Base-by-base conservation (phyloP, 2,888 invertebrate species). In the Drosophila borealis region DNA sequence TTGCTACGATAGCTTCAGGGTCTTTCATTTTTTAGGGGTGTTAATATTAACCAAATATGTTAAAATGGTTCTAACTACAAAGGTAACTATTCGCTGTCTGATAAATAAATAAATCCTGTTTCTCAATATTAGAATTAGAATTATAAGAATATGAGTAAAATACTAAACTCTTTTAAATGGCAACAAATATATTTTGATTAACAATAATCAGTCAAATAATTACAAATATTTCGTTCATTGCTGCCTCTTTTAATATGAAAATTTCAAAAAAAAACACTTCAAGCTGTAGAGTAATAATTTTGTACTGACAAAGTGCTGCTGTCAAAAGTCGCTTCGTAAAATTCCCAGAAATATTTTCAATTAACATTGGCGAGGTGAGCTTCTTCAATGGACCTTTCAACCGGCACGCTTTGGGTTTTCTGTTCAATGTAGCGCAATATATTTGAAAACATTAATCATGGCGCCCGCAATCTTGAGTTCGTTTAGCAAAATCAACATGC, bases 311-410 rank as follows among this genome's bases (percentile, higher is more conserved):
- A 64, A 64, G 37, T 80, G 67, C 51, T 44, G 54, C 55, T 62
- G 74, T 62, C 68, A 53, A 34, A 41, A 78, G 25, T 57, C 19
- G 42, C 17, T 65, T 14, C 4, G 14, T 9, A 29, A 44, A 59
- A 65, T 72, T 80, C 73, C 21, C 53, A 49, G 60, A 78, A 69
- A 54, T 65, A 60, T 64, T 77, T 77, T 80, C 66, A 77, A 77
- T 78, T 78, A 73, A 66, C 63, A 69, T 63, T 41, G 39, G 45
- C 41, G 36, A 78, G 42, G 54, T 51, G 44, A 25, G 9, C 25
- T 36, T 54, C 48, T 39, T 62, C 11, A 59, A 65, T 65, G 48
- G 51, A 44, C 21, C 44, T 42, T 25, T 54, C 46, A 60, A 39
- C 42, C 51, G 59, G 41, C 57, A 53, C 62, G 55, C 54, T 53